phyloP scores from a whole-genome alignment of 2,888 invertebrate genomes.

The Galerucella nymphaeae region DNA sequence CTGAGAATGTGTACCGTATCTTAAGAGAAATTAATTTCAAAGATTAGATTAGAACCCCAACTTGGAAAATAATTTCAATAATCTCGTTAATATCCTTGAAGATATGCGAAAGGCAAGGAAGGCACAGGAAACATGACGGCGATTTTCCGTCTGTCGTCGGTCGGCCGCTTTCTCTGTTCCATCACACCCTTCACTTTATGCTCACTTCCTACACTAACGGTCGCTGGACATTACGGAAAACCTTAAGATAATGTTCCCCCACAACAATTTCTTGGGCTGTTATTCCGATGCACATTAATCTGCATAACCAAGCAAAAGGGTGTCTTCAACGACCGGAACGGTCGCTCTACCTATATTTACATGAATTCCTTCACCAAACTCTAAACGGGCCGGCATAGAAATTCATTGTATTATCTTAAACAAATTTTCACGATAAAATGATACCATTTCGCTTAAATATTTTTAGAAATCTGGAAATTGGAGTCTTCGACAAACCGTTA shows the following conservation, averaged over 20 bases:
- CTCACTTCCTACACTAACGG: slow-evolving; percentile 24
- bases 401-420: background rate
- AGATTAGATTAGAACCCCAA: slow-evolving; percentile 46
- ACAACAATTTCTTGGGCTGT: slow-evolving; percentile 64
- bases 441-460: no score
- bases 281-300: slow-evolving; percentile 64
- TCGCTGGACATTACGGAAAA: slow-evolving; percentile 46
- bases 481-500: no score
- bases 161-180: slow-evolving; percentile 16
- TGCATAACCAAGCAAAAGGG: slow-evolving; percentile 58
- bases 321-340: slow-evolving; percentile 60
- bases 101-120: slow-evolving; percentile 47
- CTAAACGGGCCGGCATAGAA: slow-evolving; percentile 12
- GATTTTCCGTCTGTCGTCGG: slow-evolving; percentile 57
- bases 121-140: slow-evolving; percentile 41
- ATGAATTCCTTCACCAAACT: slow-evolving; percentile 39
- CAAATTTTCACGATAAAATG: background rate
- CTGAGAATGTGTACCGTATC: slow-evolving; percentile 32
- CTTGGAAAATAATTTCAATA: slow-evolving; percentile 51
- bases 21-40: slow-evolving; percentile 44
- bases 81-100: slow-evolving; percentile 51
- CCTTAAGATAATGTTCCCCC: slow-evolving; percentile 52
- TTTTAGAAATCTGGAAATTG: no score
- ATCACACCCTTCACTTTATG: slow-evolving; percentile 31
- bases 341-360: slow-evolving; percentile 41